These are phyloP conservation scores for Apis cerana DNA, from an alignment of 1,140 invertebrate species.

Conservation along the genomic window DNA sequence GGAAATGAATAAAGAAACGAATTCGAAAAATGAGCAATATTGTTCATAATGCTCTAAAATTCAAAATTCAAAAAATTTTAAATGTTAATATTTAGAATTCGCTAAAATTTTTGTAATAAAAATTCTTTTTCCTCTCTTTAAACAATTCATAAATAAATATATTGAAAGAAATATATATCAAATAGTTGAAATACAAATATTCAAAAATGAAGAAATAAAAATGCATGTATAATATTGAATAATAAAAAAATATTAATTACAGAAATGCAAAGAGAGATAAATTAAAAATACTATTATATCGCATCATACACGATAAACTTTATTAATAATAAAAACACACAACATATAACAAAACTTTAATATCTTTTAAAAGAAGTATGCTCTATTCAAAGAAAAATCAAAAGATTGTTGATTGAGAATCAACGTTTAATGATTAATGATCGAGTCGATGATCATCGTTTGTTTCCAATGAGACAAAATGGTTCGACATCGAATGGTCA, in stretches of 20 bases:
- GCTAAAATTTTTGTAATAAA: no score
- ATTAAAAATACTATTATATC: not conserved
- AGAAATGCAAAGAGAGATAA: not conserved
- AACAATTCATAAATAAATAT: no score
- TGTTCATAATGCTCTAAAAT: no score
- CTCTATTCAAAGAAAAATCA: not conserved
- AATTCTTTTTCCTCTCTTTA: no score
- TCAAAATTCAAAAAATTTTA: no score
- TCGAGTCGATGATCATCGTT: conserved; percentile 30
- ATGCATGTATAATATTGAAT: no score
- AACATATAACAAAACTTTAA: not conserved
- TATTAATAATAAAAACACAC: not conserved
- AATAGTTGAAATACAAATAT: no score
- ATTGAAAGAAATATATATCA: no score
- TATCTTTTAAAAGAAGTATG: not conserved
- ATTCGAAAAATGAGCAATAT: not conserved
- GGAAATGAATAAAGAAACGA: not conserved
- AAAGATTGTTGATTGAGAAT: conserved; percentile 7
- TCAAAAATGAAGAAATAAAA: no score
- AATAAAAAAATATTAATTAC: not conserved
- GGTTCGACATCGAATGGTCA: conserved; percentile 73
- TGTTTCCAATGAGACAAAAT: conserved; percentile 50
- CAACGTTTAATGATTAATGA: conserved; percentile 4
- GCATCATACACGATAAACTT: not conserved
- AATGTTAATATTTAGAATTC: no score